Conservation (phyloP, 2,888 invertebrate genomes). For the Aricia artaxerxes region DNA sequence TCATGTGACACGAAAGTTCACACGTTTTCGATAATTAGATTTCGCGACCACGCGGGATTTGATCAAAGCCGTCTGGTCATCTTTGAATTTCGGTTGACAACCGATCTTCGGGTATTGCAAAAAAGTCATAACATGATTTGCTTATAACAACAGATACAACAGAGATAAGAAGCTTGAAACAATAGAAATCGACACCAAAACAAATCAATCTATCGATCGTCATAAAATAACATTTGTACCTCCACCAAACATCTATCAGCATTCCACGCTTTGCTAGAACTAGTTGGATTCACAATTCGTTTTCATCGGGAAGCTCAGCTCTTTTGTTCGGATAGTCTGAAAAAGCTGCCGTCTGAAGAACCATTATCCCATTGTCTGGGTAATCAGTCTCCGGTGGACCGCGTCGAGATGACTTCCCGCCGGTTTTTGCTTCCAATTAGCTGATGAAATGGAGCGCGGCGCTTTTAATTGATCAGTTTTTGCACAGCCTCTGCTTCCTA, state of each 20-base stretch:
- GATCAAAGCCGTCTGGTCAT: slow-evolving; percentile 2
- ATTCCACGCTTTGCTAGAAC: background rate
- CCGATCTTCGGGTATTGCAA: background rate
- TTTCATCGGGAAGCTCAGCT: background rate
- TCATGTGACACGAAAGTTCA: slow-evolving; percentile 16
- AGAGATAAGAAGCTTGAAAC: background rate
- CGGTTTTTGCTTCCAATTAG: slow-evolving; percentile 64
- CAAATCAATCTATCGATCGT: background rate
- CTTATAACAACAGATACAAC: background rate
- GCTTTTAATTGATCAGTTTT: slow-evolving; percentile 59
- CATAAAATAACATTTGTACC: background rate
- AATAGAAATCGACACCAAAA: background rate
- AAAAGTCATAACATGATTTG: background rate
- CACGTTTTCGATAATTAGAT: background rate
- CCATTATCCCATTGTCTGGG: background rate
- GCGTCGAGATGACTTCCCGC: slow-evolving; percentile 58
- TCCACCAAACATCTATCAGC: background rate
- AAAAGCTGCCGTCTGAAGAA: background rate
- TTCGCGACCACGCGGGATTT: background rate
- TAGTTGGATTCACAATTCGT: background rate
- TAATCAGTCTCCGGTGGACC: slow-evolving; percentile 48
- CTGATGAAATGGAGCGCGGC: slow-evolving; percentile 64
- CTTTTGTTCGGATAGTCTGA: slow-evolving; percentile 10
- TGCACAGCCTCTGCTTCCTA: slow-evolving; percentile 54
- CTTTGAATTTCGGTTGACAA: background rate